Base-by-base conservation (phyloP, 2,797 vertebrate genomes). In the Brachymystax lenok region DNA sequence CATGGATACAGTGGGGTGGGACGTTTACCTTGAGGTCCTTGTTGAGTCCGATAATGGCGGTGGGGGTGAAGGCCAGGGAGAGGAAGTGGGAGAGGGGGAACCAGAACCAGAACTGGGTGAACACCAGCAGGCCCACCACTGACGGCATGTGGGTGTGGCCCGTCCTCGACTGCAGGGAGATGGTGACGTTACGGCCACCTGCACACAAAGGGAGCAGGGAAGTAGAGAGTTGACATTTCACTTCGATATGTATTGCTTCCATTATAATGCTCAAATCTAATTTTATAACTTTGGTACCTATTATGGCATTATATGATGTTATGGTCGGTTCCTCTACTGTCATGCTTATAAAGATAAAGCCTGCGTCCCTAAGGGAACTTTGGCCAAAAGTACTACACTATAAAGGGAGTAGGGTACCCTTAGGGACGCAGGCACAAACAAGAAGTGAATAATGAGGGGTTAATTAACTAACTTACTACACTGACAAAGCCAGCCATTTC, bases 91-190 rank as follows among this genome's bases (percentile, higher is more conserved):
- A 99, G 71, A 99, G 94, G 1, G 98, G 98, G 88, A 99, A 99
- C 98, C 98, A 99, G 91, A 99, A 99, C 98, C 98, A 99, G 94
- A 99, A 99, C 94, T 99, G 98, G 68, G 98, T 99, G 87, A 99
- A 99, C 89, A 99, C 98, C 85, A 99, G 93, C 80, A 99, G 95
- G 6, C 98, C 98, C 27, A 99, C 98, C 84, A 99, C 94, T 0
- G 98, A 98, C 0, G 98, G 98, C 98, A 99, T 99, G 90, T 99
- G 98, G 56, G 98, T 99, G 86, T 99, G 98, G 52, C 98, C 98
- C 0, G 98, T 99, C 83, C 98, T 95, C 0, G 98, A 99, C 94
- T 99, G 98, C 85, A 99, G 95, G 0, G 97, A 99, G 93, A 99
- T 99, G 70, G 97, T 98, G 82, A 99, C 95, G 0, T 99, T 99